phyloP scores from a whole-genome alignment of 2,888 invertebrate species.

The Allygus modestus region DNA sequence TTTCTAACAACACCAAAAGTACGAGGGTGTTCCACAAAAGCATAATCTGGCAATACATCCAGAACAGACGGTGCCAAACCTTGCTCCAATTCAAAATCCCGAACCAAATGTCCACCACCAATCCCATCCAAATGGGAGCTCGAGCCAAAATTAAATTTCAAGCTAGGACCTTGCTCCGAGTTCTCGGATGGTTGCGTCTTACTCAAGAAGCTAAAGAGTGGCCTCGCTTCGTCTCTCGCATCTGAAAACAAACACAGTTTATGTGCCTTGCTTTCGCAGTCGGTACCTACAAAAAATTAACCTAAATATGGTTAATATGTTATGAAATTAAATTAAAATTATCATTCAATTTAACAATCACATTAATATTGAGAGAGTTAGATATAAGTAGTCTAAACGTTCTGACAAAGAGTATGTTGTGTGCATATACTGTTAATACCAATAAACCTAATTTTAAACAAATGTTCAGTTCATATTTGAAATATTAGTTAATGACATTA shows the following conservation, averaged over 20 bases:
- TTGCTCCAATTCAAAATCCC: constrained; percentile 37
- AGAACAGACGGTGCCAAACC: constrained; percentile 13
- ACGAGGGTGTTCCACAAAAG: not conserved
- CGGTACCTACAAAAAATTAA: not conserved
- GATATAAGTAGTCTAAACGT: no score
- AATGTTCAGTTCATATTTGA: no score
- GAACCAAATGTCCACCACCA: constrained; percentile 58
- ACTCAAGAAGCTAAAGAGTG: constrained; percentile 10
- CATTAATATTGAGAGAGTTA: no score
- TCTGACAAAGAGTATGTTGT: no score
- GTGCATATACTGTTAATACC: no score
- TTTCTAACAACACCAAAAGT: constrained; percentile 11
- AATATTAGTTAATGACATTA: no score
- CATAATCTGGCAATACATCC: not conserved
- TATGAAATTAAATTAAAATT: no score
- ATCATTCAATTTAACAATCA: no score
- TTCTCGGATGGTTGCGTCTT: not conserved
- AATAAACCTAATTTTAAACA: no score
- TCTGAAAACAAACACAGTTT: constrained; percentile 46
- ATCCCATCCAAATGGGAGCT: constrained; percentile 55
- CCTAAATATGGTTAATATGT: no score
- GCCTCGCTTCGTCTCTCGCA: constrained; percentile 4
- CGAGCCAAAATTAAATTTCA: constrained; percentile 6
- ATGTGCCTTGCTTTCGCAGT: not conserved
- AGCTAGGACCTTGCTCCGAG: constrained; percentile 20